These are phyloP conservation scores for Sebastes trivittatus DNA, from an alignment of 2,797 vertebrate species.

Conservation along the genomic window DNA sequence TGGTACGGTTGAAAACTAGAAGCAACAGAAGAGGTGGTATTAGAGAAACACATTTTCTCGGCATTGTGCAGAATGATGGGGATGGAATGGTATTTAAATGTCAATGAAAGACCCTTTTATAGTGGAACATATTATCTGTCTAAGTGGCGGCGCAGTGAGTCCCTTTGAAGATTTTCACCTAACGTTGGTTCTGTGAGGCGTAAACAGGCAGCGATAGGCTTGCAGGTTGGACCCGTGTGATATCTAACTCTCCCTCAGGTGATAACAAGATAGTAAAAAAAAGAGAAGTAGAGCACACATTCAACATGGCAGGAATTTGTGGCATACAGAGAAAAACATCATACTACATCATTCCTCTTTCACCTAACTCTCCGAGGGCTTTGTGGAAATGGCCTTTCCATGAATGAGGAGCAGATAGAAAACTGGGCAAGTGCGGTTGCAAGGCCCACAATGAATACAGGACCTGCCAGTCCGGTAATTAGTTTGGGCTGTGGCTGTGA, in stretches of 20 bases:
- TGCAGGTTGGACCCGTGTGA: slow-evolving; percentile 25
- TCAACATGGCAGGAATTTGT: slow-evolving; percentile 43
- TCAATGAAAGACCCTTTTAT: slow-evolving; percentile 59
- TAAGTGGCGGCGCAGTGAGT: slow-evolving; percentile 37
- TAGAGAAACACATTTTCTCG: slow-evolving; percentile 43
- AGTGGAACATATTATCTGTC: slow-evolving; percentile 53
- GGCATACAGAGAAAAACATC: slow-evolving; percentile 46
- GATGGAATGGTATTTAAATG: slow-evolving; percentile 65
- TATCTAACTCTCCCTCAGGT: slow-evolving; percentile 38
- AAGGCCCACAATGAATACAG: slow-evolving; percentile 55
- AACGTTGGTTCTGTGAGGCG: slow-evolving; percentile 34
- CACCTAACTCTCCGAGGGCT: slow-evolving; percentile 43
- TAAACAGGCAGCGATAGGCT: slow-evolving; percentile 52
- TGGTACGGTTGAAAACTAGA: slow-evolving; percentile 21
- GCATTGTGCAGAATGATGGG: slow-evolving; percentile 47
- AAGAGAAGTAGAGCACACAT: slow-evolving; percentile 6
- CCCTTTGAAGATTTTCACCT: slow-evolving; percentile 60
- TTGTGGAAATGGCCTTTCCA: slow-evolving; percentile 59
- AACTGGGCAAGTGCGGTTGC: slow-evolving; percentile 44
- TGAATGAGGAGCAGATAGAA: slow-evolving; percentile 54
- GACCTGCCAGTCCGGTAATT: slow-evolving; percentile 74
- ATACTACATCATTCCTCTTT: slow-evolving; percentile 58
- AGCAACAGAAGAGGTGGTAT: slow-evolving; percentile 32
- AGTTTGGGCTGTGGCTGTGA: slow-evolving; percentile 67
- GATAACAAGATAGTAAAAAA: slow-evolving; percentile 31